Evolutionary conservation across 2,113 vertebrate genomes (phyloP).

Genomic region (Labeo rohita): DNA sequence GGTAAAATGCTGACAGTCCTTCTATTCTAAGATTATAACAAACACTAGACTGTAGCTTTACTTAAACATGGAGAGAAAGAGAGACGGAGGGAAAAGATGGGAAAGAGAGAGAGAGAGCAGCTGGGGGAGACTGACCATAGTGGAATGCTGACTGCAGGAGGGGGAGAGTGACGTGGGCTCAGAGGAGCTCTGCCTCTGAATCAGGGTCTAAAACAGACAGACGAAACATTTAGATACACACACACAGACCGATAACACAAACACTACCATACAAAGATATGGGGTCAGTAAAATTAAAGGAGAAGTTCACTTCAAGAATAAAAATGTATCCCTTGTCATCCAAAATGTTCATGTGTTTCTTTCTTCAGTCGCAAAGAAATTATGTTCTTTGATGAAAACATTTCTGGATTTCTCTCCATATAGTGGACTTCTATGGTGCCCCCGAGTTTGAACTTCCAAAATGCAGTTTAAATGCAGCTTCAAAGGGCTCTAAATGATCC

Average conservation of each 20-base stretch:
- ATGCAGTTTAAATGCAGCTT: too few species aligned
- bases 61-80: not conserved
- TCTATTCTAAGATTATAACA: slow-evolving; percentile 20
- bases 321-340: too few species aligned
- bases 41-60: slow-evolving; percentile 4
- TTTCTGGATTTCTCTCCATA: too few species aligned
- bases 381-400: too few species aligned
- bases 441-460: too few species aligned
- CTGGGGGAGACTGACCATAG: slow-evolving; percentile 77
- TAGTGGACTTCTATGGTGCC: too few species aligned
- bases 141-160: slow-evolving; percentile 78
- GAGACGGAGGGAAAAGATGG: slow-evolving; percentile 34
- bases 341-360: too few species aligned
- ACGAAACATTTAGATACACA: slow-evolving; percentile 14
- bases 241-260: not conserved
- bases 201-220: slow-evolving; percentile 73
- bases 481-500: too few species aligned
- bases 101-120: slow-evolving; percentile 55
- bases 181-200: slow-evolving; percentile 76
- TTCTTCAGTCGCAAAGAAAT: too few species aligned
- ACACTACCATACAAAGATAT: not conserved
- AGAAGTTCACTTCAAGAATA: too few species aligned
- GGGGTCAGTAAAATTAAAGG: too few species aligned
- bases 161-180: slow-evolving; percentile 77
- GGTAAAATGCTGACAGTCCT: not conserved